Evolutionary conservation across 2,888 invertebrate species (phyloP).

Genomic region (Temnothorax rugatulus): DNA sequence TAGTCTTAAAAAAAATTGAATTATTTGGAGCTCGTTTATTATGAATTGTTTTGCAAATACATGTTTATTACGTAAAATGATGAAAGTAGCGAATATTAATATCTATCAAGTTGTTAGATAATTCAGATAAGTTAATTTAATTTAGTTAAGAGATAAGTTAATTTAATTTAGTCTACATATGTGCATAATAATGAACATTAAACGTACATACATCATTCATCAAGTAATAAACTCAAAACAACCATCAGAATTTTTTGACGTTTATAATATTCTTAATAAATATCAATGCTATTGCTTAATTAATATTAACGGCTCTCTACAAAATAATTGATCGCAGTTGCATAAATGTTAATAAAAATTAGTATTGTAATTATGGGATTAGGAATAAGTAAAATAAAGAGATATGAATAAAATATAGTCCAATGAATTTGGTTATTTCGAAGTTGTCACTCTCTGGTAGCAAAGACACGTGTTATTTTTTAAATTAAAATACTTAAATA

Average conservation of each 20-base stretch:
- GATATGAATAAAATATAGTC: too few relatives aligned
- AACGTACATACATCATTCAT: neutral
- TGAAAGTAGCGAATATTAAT: neutral
- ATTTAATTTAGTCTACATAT: neutral
- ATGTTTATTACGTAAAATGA: neutral
- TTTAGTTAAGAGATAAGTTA: too few relatives aligned
- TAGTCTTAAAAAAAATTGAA: neutral
- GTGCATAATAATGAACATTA: neutral
- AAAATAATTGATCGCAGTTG: neutral
- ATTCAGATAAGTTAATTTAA: too few relatives aligned
- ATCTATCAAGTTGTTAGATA: neutral
- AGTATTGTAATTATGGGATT: neutral
- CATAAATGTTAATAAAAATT: neutral
- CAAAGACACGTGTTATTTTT: too few relatives aligned
- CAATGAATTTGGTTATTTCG: too few relatives aligned
- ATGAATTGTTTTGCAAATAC: neutral
- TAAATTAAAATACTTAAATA: too few relatives aligned
- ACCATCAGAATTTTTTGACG: neutral
- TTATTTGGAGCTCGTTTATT: neutral
- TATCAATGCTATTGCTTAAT: neutral
- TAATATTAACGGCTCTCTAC: too few relatives aligned
- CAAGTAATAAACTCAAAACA: neutral
- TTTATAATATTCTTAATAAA: neutral
- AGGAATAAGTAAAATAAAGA: neutral
- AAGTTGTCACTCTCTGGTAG: too few relatives aligned